Conservation (phyloP, 2,888 invertebrate species). For the Amiota mariae region DNA sequence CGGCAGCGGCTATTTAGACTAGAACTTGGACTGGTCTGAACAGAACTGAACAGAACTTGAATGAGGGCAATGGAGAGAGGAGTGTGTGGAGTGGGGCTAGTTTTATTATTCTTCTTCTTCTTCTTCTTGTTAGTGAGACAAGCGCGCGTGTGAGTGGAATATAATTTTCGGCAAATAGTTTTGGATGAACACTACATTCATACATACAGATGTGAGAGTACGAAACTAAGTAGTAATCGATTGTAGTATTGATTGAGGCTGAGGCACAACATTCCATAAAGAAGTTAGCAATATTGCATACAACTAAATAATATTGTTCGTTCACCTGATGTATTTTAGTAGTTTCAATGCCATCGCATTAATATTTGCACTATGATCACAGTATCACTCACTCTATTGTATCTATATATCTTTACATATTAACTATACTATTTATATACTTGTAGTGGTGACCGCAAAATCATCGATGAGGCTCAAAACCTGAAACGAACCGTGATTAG, state of each 20-base stretch:
- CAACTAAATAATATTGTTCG: background rate
- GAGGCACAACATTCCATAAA: background rate
- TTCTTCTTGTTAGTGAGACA: background rate
- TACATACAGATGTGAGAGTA: too few relatives aligned
- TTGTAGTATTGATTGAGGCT: too few relatives aligned
- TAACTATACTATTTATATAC: too few relatives aligned
- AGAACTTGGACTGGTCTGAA: background rate
- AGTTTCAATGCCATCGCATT: too few relatives aligned
- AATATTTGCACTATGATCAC: too few relatives aligned
- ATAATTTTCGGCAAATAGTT: background rate
- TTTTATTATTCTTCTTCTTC: background rate
- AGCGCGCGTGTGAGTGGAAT: conserved; percentile 19
- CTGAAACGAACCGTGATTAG: conserved; percentile 14
- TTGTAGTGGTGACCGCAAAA: background rate
- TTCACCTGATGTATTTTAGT: too few relatives aligned
- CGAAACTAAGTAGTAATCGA: too few relatives aligned
- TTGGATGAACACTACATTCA: too few relatives aligned
- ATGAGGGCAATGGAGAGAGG: background rate
- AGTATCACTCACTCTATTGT: too few relatives aligned
- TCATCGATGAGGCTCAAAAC: background rate
- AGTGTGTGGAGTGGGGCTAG: background rate
- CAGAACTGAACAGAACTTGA: background rate
- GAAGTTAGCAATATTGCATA: background rate
- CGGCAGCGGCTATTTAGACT: conserved; percentile 1
- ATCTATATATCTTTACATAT: background rate